Base-by-base conservation (phyloP, 2,888 invertebrate species). In the Drosophila paucipuncta region DNA sequence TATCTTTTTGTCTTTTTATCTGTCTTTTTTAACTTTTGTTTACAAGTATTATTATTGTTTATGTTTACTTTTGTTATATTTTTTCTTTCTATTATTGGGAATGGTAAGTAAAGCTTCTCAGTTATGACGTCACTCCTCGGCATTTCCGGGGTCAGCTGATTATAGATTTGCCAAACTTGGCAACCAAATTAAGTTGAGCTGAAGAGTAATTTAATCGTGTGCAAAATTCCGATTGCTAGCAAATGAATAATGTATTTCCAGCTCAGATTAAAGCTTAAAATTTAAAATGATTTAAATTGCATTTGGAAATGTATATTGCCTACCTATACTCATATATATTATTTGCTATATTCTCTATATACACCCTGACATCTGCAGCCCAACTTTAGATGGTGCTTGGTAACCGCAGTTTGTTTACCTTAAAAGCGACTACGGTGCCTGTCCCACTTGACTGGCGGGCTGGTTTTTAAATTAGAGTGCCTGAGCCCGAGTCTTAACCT, bases 401-500 rank as follows among this genome's bases (percentile, higher is more conserved):
- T 66, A 73, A 83, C 80, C 80, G 41, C 68, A 41, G 59, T 70
- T 86, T 82, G 87, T 86, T 82, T 86, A 83, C 84, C 62, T 71
- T 54, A 63, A 41, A 33, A 57, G 54, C 50, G 49, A 22, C 52
- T 65, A n/a, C 25, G 18, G 18, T 37, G 16, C 37, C 39, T 41
- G 18, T n/a, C n/a, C 31, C 22, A 22, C n/a, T 55, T 49, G 33
- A 9, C 37, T 28, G 35, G 41, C 37, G 64, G 47, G 28, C 9
- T 47, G 47, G 22, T 22, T 61, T 53, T 80, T 62, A 62, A 78
- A 67, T 73, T 69, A 69, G 68, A 59, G 73, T 43, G 47, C 47
- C 55, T 68, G 60, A 74, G 82, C 69, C 53, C 25, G 13, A 73
- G 74, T 75, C 89, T 83, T 85, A 90, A 89, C 85, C 85, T 85